A percentile compares a stretch with the other conserved stretches of the same genome.
Evolutionary conservation across 1,140 invertebrate species (phyloP).

Genomic region (Chionoecetes opilio): DNA sequence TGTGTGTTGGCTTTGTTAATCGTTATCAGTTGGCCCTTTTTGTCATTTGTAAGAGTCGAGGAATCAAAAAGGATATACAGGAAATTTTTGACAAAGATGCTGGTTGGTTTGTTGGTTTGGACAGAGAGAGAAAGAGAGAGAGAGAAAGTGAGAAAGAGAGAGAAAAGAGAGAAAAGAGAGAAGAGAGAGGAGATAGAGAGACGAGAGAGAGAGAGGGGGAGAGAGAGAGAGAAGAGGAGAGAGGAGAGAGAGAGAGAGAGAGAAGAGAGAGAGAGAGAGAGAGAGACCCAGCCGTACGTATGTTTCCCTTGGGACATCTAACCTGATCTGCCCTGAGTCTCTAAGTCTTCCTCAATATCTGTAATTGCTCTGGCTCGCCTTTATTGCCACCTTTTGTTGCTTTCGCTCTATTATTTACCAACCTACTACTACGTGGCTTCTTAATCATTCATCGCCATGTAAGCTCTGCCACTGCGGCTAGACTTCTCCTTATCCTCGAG

Average conservation of each 20-base stretch:
- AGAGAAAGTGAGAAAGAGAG: not conserved
- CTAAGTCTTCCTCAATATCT: slow-evolving; percentile 73
- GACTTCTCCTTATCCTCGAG: too few relatives aligned
- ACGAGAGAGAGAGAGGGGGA: slow-evolving; percentile 43
- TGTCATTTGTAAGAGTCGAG: too few relatives aligned
- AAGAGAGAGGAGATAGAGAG: not conserved
- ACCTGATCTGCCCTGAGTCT: slow-evolving; percentile 60
- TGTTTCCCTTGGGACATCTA: slow-evolving; percentile 59
- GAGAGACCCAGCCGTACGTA: not conserved
- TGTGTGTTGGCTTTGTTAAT: too few relatives aligned
- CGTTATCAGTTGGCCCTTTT: too few relatives aligned
- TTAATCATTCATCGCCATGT: slow-evolving; percentile 55
- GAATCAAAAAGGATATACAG: too few relatives aligned
- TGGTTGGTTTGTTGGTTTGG: too few relatives aligned
- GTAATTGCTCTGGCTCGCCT: slow-evolving; percentile 63
- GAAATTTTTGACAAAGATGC: too few relatives aligned
- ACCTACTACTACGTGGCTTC: slow-evolving; percentile 39
- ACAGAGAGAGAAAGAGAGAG: not conserved
- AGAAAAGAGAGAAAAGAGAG: not conserved
- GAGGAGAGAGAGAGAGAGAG: slow-evolving; percentile 37
- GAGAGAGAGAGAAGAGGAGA: slow-evolving; percentile 20
- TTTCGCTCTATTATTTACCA: slow-evolving; percentile 54
- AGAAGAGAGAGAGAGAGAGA: slow-evolving; percentile 40
- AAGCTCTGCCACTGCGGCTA: not conserved
- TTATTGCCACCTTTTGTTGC: slow-evolving; percentile 66